A percentile compares a stretch with the other conserved stretches of the same genome.
Conservation (phyloP, 2,888 invertebrate species). For the Yponomeuta malinellus region DNA sequence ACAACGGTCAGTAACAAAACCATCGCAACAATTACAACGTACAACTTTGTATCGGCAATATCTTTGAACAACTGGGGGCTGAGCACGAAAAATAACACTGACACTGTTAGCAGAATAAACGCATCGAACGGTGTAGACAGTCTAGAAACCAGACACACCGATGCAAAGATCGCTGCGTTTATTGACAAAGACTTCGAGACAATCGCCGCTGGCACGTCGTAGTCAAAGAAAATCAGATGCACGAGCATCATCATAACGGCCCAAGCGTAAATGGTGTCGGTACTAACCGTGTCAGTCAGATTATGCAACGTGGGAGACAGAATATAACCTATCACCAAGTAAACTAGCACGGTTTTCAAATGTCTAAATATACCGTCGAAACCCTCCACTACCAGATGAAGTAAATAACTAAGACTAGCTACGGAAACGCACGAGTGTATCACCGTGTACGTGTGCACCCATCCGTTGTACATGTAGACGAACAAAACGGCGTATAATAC, state of each 20-base stretch:
- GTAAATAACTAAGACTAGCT: slow-evolving; percentile 78
- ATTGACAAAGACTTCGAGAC: slow-evolving; percentile 94
- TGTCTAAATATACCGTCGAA: slow-evolving; percentile 67
- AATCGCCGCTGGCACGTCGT: slow-evolving; percentile 90
- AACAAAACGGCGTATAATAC: slow-evolving; percentile 83
- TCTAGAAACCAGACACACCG: slow-evolving; percentile 95
- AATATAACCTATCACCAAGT: slow-evolving; percentile 89
- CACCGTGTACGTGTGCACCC: slow-evolving; percentile 78
- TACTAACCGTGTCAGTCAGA: slow-evolving; percentile 96
- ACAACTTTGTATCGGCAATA: slow-evolving; percentile 73
- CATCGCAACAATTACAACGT: slow-evolving; percentile 67
- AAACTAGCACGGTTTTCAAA: slow-evolving; percentile 86
- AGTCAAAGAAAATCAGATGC: slow-evolving; percentile 95
- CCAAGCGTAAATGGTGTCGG: slow-evolving; percentile 97
- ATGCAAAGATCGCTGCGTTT: slow-evolving; percentile 96
- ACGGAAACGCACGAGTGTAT: slow-evolving; percentile 74
- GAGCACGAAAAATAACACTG: slow-evolving; percentile 91
- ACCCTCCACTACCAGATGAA: slow-evolving; percentile 65
- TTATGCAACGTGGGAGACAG: slow-evolving; percentile 95
- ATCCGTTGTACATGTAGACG: slow-evolving; percentile 82
- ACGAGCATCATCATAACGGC: slow-evolving; percentile 90
- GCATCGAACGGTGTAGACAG: slow-evolving; percentile 90
- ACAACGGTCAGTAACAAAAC: slow-evolving; percentile 69
- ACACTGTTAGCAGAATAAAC: slow-evolving; percentile 91
- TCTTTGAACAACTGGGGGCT: slow-evolving; percentile 86